A percentile compares a stretch with the other conserved stretches of the same genome.
Evolutionary conservation across 2,113 vertebrate genomes (phyloP).

Genomic region (Eulemur macaco): DNA sequence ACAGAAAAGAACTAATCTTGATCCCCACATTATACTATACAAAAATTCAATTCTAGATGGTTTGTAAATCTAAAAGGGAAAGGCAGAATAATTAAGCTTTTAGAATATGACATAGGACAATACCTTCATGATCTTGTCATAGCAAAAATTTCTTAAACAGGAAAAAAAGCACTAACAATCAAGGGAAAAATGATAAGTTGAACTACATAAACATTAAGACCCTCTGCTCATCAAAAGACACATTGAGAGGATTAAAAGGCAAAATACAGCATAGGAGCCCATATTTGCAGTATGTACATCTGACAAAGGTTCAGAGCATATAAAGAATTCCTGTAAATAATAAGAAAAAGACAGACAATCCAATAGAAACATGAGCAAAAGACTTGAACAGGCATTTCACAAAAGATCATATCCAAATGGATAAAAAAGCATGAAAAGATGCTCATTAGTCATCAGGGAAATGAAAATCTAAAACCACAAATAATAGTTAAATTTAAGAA

Average conservation of each 20-base stretch:
- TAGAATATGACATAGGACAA: conserved; percentile 5
- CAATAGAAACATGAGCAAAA: conserved; percentile 9
- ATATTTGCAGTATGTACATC: background rate
- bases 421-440: background rate
- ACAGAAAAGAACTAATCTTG: background rate
- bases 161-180: background rate
- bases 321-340: background rate
- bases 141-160: background rate
- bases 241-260: background rate
- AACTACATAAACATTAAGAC: background rate
- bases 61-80: background rate
- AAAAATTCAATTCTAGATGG: background rate
- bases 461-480: background rate
- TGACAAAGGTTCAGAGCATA: background rate
- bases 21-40: background rate
- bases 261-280: background rate
- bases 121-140: background rate
- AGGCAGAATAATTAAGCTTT: background rate
- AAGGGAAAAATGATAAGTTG: background rate
- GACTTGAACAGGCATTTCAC: background rate
- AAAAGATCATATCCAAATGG: background rate
- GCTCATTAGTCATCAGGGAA: background rate
- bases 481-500: background rate
- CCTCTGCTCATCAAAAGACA: background rate
- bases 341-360: background rate